Evolutionary conservation across 2,888 invertebrate genomes (phyloP).

Genomic region (Liposcelis brunnea): DNA sequence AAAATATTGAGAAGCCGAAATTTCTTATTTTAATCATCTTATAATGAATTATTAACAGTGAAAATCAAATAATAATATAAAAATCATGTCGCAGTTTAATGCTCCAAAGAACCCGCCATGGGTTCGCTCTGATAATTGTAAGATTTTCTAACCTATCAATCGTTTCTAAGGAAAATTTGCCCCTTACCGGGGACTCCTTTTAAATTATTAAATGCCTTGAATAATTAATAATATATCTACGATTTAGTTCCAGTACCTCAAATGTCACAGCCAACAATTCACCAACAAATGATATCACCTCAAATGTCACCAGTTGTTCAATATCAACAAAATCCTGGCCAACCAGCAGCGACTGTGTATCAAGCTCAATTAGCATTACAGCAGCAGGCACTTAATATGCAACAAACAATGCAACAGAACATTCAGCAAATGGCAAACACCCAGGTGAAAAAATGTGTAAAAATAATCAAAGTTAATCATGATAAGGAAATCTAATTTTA

Average conservation of each 20-base stretch:
- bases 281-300: slow-evolving; percentile 20
- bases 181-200: no score
- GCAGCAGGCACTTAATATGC: slow-evolving; percentile 17
- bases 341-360: neutral
- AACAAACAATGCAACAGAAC: slow-evolving; percentile 44
- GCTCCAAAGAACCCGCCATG: slow-evolving; percentile 60
- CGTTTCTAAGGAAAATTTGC: slow-evolving; percentile 3
- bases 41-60: no score
- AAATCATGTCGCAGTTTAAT: slow-evolving; percentile 17
- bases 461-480: neutral
- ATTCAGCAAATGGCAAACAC: slow-evolving; percentile 23
- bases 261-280: slow-evolving; percentile 10
- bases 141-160: slow-evolving; percentile 12
- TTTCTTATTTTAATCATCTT: no score
- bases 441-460: neutral
- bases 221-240: neutral
- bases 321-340: slow-evolving; percentile 13
- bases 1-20: no score
- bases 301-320: slow-evolving; percentile 15
- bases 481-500: neutral
- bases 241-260: slow-evolving; percentile 11
- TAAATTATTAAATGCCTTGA: no score
- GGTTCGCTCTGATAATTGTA: slow-evolving; percentile 32
- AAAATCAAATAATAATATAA: neutral
- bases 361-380: slow-evolving; percentile 16